Evolutionary conservation across 35 echinoderm and acorn worm genomes (phyloP).

Genomic region (Acanthaster planci): DNA sequence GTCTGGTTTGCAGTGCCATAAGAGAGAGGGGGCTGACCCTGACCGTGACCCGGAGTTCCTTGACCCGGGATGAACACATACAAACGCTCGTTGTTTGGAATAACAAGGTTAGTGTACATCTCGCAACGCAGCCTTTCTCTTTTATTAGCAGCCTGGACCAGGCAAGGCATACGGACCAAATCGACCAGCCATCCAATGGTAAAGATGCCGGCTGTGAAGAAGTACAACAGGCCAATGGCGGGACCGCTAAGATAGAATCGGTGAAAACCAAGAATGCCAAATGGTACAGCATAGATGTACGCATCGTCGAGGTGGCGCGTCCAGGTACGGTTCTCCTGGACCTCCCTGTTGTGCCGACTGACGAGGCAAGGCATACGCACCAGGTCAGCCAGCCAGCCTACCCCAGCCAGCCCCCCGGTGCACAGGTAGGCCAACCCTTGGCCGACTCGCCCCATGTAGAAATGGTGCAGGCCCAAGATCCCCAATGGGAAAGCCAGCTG

Average conservation of each 20-base stretch:
- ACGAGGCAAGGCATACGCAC: conserved; percentile 58
- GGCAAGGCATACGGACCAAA: conserved; percentile 38
- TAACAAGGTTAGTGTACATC: neutral
- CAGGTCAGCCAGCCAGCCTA: conserved; percentile 56
- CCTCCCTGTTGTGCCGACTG: conserved; percentile 5
- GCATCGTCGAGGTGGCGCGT: conserved; percentile 54
- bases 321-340: neutral
- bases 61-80: neutral
- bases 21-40: neutral
- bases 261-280: conserved; percentile 65
- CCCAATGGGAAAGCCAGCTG: conserved; percentile 54
- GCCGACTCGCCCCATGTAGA: conserved; percentile 42
- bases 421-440: conserved; percentile 51
- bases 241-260: conserved; percentile 53
- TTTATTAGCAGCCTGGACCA: conserved; percentile 49
- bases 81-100: neutral
- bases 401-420: conserved; percentile 41
- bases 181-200: conserved; percentile 57
- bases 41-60: neutral
- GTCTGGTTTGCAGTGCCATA: neutral
- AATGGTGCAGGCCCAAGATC: conserved; percentile 69
- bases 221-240: conserved; percentile 45
- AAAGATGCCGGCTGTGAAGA: conserved; percentile 59
- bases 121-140: neutral
- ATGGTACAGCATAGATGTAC: conserved; percentile 55